Base-by-base conservation (phyloP, 2,888 invertebrate species). In the Piscicola geometra region DNA sequence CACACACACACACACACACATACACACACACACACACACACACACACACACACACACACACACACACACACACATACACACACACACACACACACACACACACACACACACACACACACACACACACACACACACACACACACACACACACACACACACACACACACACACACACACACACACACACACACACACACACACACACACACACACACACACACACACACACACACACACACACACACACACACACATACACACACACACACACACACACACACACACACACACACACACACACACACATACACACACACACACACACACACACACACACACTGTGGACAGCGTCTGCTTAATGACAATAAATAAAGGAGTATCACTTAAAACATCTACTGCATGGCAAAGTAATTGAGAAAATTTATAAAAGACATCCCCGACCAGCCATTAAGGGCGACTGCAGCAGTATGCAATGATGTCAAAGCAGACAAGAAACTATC, bases 231-330 rank as follows among this genome's bases (percentile, higher is more conserved):
- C 18, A 71, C 25, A 71, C 33, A 71, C 28, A 41, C 41, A 33
- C 28, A 15, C 47, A 71, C 28, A 71, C 47, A 71, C 30, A 41
- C 47, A 71, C 47, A 47, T 25, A 71, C 15, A 71, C 28, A 50
- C 47, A 71, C 25, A 71, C 9, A 71, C 47, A 41, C 71, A 41
- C 47, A 71, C 41, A 71, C 47, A 71, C 30, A 71, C 50, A 71
- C 28, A 71, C 41, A 41, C 28, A 71, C 41, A 56, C 15, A 50
- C 25, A 71, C 28, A 21, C 71, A 71, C 1, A 71, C 5, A 36
- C 30, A 71, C 30, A 52, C 71, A 56, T 1, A 71, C 28, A 32
- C n/a, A 30, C 41, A 52, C 30, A 56, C 50, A 56, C 28, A 28
- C 15, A 71, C 30, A 50, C 21, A 68, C 12, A 68, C 33, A 68